Conservation (phyloP, 2,888 invertebrate species). For the Latheticus oryzae region DNA sequence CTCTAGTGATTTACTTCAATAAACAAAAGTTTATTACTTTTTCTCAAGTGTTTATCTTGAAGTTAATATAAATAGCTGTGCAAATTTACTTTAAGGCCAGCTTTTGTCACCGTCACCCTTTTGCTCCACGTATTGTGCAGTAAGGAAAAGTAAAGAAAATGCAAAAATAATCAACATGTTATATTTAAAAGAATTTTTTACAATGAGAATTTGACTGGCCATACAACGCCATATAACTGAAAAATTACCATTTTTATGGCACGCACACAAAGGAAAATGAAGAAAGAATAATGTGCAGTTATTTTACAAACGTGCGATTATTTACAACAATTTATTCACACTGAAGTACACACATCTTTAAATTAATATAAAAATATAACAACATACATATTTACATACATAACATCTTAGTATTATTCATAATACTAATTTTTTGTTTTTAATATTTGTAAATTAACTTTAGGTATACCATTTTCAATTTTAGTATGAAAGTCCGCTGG, state of each 20-base stretch:
- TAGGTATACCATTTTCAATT: constrained; percentile 41
- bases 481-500: constrained; percentile 37
- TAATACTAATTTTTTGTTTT: constrained; percentile 34
- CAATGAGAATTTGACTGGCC: constrained; percentile 52
- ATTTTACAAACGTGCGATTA: constrained; percentile 53
- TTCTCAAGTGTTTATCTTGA: no score
- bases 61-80: neutral
- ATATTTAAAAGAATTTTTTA: constrained; percentile 46
- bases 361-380: constrained; percentile 41
- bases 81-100: no score
- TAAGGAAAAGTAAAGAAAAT: constrained; percentile 44
- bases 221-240: constrained; percentile 45
- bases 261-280: constrained; percentile 51
- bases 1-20: no score
- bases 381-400: constrained; percentile 52
- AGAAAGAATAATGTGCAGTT: constrained; percentile 46
- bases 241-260: constrained; percentile 51
- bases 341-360: constrained; percentile 41
- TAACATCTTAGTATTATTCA: constrained; percentile 41
- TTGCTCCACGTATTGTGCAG: constrained; percentile 12
- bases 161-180: constrained; percentile 46
- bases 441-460: constrained; percentile 39
- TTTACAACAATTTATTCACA: constrained; percentile 51
- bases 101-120: constrained; percentile 32
- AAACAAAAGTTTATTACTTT: no score